Conservation (phyloP, 2,797 vertebrate genomes). For the Pipistrellus kuhlii region DNA sequence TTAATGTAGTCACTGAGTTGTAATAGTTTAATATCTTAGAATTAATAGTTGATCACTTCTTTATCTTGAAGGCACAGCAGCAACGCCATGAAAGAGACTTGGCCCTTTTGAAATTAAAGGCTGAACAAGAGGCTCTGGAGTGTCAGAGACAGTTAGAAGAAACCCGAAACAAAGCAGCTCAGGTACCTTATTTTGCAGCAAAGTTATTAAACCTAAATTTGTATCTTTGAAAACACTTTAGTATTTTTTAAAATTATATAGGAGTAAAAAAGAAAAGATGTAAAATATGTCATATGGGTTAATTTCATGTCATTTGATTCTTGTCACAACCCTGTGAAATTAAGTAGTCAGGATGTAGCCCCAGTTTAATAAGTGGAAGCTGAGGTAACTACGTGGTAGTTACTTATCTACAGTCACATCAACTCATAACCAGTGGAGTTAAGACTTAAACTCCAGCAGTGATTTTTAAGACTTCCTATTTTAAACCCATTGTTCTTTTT, state of each 20-base stretch:
- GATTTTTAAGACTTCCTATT: conserved; percentile 11
- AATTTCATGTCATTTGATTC: conserved; percentile 51
- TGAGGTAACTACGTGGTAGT: background rate
- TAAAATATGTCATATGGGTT: background rate
- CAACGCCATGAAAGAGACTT: conserved; percentile 94
- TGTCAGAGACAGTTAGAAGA: conserved; percentile 93
- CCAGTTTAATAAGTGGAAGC: conserved; percentile 5
- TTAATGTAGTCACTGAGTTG: conserved; percentile 15
- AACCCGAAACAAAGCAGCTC: conserved; percentile 92
- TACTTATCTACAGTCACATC: background rate
- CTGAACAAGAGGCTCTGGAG: conserved; percentile 95
- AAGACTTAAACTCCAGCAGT: background rate
- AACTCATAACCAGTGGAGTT: background rate
- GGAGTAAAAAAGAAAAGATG: background rate
- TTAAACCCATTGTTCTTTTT: background rate
- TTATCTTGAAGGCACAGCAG: conserved; percentile 92
- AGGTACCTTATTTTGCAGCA: conserved; percentile 88
- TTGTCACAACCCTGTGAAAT: background rate
- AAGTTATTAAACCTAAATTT: conserved; percentile 60
- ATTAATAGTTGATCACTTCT: conserved; percentile 61
- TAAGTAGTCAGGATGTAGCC: background rate
- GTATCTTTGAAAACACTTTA: conserved; percentile 36
- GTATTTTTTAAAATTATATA: background rate
- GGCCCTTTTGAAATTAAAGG: conserved; percentile 94
- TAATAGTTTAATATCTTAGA: conserved; percentile 22